Base-by-base conservation (phyloP, 2,888 invertebrate genomes). In the Chloromyia formosa region DNA sequence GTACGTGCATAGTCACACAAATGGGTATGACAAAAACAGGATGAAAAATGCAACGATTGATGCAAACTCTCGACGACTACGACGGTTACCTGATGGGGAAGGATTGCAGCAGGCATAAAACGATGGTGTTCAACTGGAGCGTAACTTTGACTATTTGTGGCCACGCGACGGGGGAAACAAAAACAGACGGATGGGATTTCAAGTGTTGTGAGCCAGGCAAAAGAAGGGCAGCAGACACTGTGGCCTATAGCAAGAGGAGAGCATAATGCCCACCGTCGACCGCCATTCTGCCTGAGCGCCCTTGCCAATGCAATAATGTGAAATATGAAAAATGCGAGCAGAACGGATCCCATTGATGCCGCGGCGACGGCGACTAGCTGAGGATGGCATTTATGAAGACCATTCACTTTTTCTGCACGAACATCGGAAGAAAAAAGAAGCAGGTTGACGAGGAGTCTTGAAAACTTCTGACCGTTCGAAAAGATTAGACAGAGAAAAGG, bases 1-100 rank as follows among this genome's bases (percentile, higher is more conserved):
- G 40, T 16, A 16, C 7, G 18, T 7, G 27, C 27, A 35, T 7
- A 35, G 7, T 35, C 27, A 35, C 27, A 35, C 27, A 35, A 35
- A 35, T 35, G 27, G 27, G 7, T 35, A 35, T 2, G 7, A 35
- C 27, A 35, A n/a, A n/a, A n/a, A 35, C 27, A 35, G 27, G 27
- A 35, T 35, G 7, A 35, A 35, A 61, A 62, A 62, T 18, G 16
- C 49, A 49, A 49, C 10, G 62, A 62, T 23, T 35, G 62, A n/a
- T 62, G 40, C 62, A 62, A 22, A 9, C 14, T 49, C 10, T 12
- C 10, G 3, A 2, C 27, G 2, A 35, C 27, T 4, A 56, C 22
- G 7, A n/a, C 10, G n/a, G 60, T 10, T 5, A 22, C 22, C 23
- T n/a, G n/a, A n/a, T n/a, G n/a, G n/a, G n/a, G n/a, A n/a, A n/a